phyloP scores from a whole-genome alignment of 2,113 vertebrate genomes.

The Melospiza melodia region DNA sequence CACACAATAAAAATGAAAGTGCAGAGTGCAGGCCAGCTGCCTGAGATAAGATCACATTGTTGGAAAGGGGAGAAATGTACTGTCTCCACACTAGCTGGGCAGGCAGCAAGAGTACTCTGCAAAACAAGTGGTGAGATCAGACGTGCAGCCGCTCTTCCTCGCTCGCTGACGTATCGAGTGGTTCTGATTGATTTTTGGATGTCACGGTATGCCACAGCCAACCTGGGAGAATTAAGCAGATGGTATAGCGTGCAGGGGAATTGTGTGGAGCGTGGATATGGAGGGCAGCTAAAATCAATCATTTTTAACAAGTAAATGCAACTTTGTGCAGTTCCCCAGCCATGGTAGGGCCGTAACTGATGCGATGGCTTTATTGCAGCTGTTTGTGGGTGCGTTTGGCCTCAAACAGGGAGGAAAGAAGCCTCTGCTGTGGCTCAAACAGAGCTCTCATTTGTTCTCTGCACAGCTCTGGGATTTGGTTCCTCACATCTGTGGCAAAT shows the following conservation, averaged over 20 bases:
- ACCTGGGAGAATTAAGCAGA: conserved; percentile 12
- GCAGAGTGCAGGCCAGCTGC: not conserved
- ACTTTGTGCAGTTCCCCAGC: not conserved
- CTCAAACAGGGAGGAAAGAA: not conserved
- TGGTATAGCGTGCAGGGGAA: not conserved
- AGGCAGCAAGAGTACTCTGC: not conserved
- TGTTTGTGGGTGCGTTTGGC: conserved; percentile 46
- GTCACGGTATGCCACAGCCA: not conserved
- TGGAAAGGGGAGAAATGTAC: conserved; percentile 28
- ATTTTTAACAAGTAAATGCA: conserved; percentile 35
- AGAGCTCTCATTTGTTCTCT: conserved; percentile 39
- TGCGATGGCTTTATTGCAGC: conserved; percentile 40
- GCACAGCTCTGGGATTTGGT: not conserved
- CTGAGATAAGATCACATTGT: conserved; percentile 54
- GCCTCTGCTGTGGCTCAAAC: not conserved
- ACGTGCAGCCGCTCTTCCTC: not conserved
- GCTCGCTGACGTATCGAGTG: not conserved
- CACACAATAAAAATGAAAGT: conserved; percentile 53
- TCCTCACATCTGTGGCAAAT: conserved; percentile 54
- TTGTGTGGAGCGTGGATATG: accelerated
- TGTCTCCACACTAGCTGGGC: not conserved
- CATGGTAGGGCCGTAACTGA: conserved; percentile 13
- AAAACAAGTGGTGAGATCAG: not conserved
- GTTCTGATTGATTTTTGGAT: conserved; percentile 20
- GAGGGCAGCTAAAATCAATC: conserved; percentile 1